These are phyloP conservation scores for Rhinolophus sinicus DNA, from an alignment of 2,113 vertebrate genomes.

Conservation along the genomic window DNA sequence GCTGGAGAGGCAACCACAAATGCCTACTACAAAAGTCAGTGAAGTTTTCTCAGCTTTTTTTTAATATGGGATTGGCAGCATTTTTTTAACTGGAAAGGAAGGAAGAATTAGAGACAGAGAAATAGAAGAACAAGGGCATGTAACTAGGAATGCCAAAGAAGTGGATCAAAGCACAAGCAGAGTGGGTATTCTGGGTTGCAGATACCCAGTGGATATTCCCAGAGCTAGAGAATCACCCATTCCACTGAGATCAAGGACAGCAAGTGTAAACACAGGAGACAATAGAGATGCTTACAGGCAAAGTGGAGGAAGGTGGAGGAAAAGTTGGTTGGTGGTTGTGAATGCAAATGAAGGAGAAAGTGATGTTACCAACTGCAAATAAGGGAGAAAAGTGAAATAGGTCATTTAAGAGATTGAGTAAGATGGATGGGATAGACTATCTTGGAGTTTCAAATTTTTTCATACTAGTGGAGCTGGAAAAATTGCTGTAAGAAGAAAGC, in stretches of 20 bases:
- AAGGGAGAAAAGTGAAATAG: neutral
- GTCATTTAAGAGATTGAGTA: neutral
- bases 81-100: neutral
- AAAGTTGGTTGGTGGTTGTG: neutral
- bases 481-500: neutral
- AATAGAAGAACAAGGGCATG: neutral
- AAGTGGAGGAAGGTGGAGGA: neutral
- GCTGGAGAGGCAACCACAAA: neutral
- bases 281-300: neutral
- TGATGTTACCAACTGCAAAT: neutral
- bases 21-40: neutral
- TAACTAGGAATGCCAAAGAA: neutral
- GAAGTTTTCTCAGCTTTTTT: neutral
- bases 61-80: neutral
- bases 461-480: neutral
- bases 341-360: neutral
- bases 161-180: neutral
- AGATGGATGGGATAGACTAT: neutral
- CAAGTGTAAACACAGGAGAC: neutral
- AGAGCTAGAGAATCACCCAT: neutral
- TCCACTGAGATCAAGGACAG: neutral
- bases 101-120: neutral
- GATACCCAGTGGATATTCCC: no score
- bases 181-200: neutral
- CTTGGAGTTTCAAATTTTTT: neutral